Evolutionary conservation across 1,140 invertebrate genomes (phyloP).

Genomic region (Wiebesia pumilae): DNA sequence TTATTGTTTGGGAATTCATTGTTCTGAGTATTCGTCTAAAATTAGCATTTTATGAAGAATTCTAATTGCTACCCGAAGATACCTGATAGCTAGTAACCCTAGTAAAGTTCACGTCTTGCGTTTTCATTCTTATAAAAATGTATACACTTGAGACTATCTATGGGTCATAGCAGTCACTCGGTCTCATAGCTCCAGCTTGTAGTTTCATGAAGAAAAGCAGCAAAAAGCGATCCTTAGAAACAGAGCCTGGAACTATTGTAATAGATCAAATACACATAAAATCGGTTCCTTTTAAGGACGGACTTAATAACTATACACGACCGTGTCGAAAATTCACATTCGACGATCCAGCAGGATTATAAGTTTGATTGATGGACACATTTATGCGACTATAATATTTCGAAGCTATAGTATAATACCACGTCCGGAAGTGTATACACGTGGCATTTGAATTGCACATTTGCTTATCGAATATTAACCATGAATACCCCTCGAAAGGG

Average conservation of each 20-base stretch:
- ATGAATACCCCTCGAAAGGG: neutral
- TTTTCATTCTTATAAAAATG: no score
- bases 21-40: no score
- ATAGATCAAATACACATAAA: no score
- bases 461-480: constrained; percentile 62
- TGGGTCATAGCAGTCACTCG: no score
- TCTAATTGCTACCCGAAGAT: no score
- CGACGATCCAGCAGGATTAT: constrained; percentile 56
- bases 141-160: no score
- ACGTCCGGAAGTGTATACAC: constrained; percentile 54
- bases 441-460: constrained; percentile 38
- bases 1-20: no score
- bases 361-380: constrained; percentile 66
- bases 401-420: constrained; percentile 32
- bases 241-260: neutral
- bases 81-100: no score
- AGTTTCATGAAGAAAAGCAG: neutral
- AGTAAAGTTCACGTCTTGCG: no score
- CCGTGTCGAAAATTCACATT: constrained; percentile 5
- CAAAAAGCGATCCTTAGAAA: neutral
- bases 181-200: neutral
- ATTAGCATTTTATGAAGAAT: no score
- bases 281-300: constrained; percentile 30
- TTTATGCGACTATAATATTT: constrained; percentile 56
- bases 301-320: neutral